Conservation (phyloP, 2,888 invertebrate genomes). For the Protodeltote pygarga region DNA sequence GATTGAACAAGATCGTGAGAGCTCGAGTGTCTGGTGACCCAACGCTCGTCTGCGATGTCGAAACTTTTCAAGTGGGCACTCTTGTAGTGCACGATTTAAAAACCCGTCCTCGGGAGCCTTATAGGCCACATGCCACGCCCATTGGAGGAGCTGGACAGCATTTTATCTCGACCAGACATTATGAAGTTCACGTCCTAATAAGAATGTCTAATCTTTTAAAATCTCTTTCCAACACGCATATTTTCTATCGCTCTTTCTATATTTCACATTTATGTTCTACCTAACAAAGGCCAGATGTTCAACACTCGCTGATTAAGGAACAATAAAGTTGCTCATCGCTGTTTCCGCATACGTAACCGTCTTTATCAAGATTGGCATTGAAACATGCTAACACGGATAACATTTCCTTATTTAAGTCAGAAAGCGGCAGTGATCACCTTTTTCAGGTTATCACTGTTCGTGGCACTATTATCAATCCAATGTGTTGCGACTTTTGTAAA, state of each 20-base stretch:
- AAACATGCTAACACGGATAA: constrained; percentile 69
- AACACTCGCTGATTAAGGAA: constrained; percentile 68
- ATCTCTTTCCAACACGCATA: constrained; percentile 3
- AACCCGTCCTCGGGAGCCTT: constrained; percentile 78
- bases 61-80: constrained; percentile 75
- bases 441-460: constrained; percentile 28
- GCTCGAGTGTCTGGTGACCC: constrained; percentile 56
- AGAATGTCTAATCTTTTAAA: constrained; percentile 24
- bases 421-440: constrained; percentile 19
- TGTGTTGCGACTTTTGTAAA: constrained; percentile 20
- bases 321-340: constrained; percentile 71
- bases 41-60: constrained; percentile 66
- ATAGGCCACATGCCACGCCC: constrained; percentile 81
- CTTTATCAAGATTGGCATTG: constrained; percentile 80
- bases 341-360: constrained; percentile 80
- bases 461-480: constrained; percentile 3
- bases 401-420: constrained; percentile 65
- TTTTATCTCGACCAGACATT: constrained; percentile 44
- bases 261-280: constrained; percentile 44
- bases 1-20: constrained; percentile 56
- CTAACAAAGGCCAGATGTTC: constrained; percentile 72
- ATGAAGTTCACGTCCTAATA: constrained; percentile 50
- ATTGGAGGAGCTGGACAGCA: constrained; percentile 65
- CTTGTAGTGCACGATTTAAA: constrained; percentile 73
- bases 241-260: constrained; percentile 1